Base-by-base conservation (phyloP, 2,113 vertebrate genomes). In the Tragelaphus buxtoni region DNA sequence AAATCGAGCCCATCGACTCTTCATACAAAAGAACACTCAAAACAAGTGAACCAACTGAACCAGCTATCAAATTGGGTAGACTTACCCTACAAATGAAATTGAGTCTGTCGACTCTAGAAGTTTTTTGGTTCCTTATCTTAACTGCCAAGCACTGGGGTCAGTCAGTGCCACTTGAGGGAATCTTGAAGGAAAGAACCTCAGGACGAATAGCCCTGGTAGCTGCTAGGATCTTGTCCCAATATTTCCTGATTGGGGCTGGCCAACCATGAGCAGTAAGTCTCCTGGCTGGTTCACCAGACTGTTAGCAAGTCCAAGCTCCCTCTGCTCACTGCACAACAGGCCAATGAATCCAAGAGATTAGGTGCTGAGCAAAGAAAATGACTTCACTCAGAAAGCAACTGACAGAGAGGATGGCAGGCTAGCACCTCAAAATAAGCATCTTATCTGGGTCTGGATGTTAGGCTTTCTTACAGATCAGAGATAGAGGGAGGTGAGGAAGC, bases 1-100 rank as follows among this genome's bases (percentile, higher is more conserved):
- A 69, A 35, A 11, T 3, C 0, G 18, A 35, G 65, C n/a, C n/a
- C 1, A 2, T 69, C 2, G 18, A n/a, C 18, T 69, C 1, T 5
- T 69, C n/a, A 69, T 18, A 69, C 65, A 69, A 39, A 69, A 69
- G 18, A 18, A 22, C 65, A 9, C 18, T 20, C n/a, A 35, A 69
- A 35, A 65, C 17, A 35, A 5, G 65, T 11, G 18, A 69, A 69
- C n/a, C 2, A 0, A 22, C n/a, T 35, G n/a, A 69, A 69, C n/a
- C 1, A 0, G 4, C 18, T 69, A 35, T 35, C n/a, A 69, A 35
- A 35, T 3, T 39, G 65, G n/a, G 9, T 35, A 69, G 18, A 22
- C n/a, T 69, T 11, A 65, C 17, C n/a, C 63, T 69, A 69, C 65
- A 69, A 69, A 22, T 10, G 18, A 69, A 69, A 69, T 69, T 35